phyloP scores from a whole-genome alignment of 1,140 invertebrate species.

The Piezodorus guildinii region DNA sequence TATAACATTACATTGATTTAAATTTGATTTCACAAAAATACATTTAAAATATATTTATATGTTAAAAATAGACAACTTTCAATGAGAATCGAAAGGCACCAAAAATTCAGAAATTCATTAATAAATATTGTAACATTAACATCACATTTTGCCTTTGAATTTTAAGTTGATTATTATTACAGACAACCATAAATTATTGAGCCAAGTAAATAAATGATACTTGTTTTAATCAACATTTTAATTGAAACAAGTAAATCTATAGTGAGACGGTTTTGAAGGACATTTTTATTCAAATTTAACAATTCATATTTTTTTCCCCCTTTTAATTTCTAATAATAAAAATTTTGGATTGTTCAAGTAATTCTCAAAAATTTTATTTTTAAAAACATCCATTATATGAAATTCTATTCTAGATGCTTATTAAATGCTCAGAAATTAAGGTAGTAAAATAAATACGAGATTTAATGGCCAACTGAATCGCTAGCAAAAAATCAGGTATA shows the following conservation, averaged over 20 bases:
- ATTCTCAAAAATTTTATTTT: too few relatives aligned
- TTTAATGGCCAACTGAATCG: too few relatives aligned
- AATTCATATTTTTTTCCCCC: not conserved
- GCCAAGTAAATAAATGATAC: not conserved
- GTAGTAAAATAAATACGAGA: too few relatives aligned
- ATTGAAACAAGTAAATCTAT: not conserved
- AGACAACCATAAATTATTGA: not conserved
- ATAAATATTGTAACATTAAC: not conserved
- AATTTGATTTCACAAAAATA: conserved; percentile 6
- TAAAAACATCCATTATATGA: too few relatives aligned
- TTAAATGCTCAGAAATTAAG: too few relatives aligned
- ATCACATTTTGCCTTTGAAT: not conserved
- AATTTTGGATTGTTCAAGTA: too few relatives aligned
- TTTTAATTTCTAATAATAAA: too few relatives aligned
- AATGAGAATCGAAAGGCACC: conserved; percentile 8
- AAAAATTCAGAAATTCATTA: conserved; percentile 10
- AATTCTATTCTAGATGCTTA: too few relatives aligned
- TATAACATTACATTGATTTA: not conserved
- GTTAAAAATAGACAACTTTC: conserved; percentile 14
- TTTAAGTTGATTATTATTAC: not conserved
- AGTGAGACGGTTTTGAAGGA: conserved; percentile 5
- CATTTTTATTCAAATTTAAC: not conserved
- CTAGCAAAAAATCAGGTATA: too few relatives aligned
- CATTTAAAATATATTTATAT: conserved; percentile 5
- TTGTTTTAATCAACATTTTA: too few relatives aligned